phyloP scores from a whole-genome alignment of 2,888 invertebrate species.

The Caenorhabditis auriculariae region DNA sequence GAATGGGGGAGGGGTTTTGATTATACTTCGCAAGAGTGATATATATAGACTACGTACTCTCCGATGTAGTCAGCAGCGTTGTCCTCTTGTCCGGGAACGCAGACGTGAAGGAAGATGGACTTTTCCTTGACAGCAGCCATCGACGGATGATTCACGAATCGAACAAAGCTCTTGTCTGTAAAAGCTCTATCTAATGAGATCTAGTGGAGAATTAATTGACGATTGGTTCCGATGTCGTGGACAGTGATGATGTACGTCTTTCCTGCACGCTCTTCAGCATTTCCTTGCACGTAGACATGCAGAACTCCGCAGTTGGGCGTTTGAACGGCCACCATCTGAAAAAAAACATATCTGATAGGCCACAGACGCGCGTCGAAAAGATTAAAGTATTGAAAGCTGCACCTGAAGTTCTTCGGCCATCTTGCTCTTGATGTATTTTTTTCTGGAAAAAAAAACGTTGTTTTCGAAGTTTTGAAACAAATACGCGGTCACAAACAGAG shows the following conservation, averaged over 20 bases:
- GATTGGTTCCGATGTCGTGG: conserved; percentile 78
- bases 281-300: conserved; percentile 50
- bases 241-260: conserved; percentile 83
- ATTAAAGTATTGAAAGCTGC: no score
- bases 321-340: conserved; percentile 48
- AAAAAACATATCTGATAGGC: no score
- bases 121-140: conserved; percentile 83
- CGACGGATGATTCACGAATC: conserved; percentile 79
- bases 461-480: no score
- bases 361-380: no score
- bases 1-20: background rate
- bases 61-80: conserved; percentile 69
- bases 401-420: conserved; percentile 23
- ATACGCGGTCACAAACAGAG: no score
- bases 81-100: conserved; percentile 84
- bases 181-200: conserved; percentile 14
- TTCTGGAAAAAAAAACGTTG: no score
- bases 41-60: conserved; percentile 34
- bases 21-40: background rate
- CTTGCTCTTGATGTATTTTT: no score
- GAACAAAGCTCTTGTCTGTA: conserved; percentile 79
- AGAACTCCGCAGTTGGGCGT: conserved; percentile 39
- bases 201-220: conserved; percentile 63
- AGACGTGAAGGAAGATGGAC: conserved; percentile 79
- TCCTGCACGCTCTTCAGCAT: conserved; percentile 66